phyloP scores from a whole-genome alignment of 2,888 invertebrate species.

The Aporophyla lueneburgensis region DNA sequence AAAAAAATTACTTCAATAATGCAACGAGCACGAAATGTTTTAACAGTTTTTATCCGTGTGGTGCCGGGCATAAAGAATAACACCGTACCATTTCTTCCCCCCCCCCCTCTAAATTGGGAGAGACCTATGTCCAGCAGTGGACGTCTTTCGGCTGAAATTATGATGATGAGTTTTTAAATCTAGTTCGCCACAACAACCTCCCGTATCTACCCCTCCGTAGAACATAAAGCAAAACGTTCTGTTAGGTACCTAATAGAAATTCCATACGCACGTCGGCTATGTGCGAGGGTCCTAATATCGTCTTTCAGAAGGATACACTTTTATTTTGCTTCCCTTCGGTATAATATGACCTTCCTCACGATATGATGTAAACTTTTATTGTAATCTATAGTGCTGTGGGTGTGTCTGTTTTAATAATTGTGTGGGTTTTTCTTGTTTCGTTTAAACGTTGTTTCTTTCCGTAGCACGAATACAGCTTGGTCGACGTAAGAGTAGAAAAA shows the following conservation, averaged over 20 bases:
- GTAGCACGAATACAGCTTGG: too few relatives aligned
- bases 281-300: conserved; percentile 84
- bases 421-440: conserved; percentile 5
- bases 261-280: conserved; percentile 80
- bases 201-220: conserved; percentile 62
- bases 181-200: conserved; percentile 36
- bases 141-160: too few relatives aligned
- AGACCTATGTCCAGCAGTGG: too few relatives aligned
- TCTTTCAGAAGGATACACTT: conserved; percentile 79
- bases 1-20: too few relatives aligned
- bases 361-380: conserved; percentile 70
- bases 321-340: conserved; percentile 77
- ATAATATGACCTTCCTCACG: conserved; percentile 72
- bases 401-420: conserved; percentile 41
- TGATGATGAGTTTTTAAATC: neutral
- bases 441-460: neutral
- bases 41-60: neutral
- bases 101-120: too few relatives aligned
- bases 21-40: neutral
- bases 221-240: conserved; percentile 84
- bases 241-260: conserved; percentile 86
- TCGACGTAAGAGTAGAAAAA: too few relatives aligned
- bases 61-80: too few relatives aligned
- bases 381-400: conserved; percentile 58
- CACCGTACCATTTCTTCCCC: too few relatives aligned